Conservation (phyloP, 2,113 vertebrate species). For the Dasyurus viverrinus region DNA sequence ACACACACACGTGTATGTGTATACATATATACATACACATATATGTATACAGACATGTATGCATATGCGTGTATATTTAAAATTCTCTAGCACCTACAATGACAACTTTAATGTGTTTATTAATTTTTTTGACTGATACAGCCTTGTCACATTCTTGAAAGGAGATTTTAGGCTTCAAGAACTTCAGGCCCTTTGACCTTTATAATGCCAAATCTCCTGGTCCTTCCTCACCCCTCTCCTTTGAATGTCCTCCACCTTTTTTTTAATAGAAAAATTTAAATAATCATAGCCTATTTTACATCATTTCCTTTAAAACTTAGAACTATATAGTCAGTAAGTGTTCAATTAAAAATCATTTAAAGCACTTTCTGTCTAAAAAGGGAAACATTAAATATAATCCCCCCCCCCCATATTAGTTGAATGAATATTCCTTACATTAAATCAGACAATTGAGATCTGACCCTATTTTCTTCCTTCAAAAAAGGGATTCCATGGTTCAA, state of each 20-base stretch:
- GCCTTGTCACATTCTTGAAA: background rate
- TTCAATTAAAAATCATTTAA: slow-evolving; percentile 1
- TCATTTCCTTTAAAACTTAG: background rate
- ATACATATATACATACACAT: no score
- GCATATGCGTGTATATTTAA: background rate
- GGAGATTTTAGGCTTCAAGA: background rate
- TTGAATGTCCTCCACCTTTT: background rate
- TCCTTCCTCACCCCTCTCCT: background rate
- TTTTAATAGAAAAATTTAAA: background rate
- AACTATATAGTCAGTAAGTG: slow-evolving; percentile 4
- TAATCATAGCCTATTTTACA: background rate
- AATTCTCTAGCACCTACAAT: background rate
- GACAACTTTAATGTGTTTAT: background rate
- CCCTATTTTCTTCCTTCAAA: slow-evolving; percentile 51
- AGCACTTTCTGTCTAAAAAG: background rate
- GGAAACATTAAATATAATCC: background rate
- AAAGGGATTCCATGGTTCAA: slow-evolving; percentile 45
- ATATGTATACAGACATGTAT: background rate
- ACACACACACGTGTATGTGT: no score
- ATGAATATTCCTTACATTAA: slow-evolving; percentile 45
- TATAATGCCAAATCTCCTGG: background rate
- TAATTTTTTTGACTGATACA: background rate
- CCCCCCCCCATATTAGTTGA: background rate
- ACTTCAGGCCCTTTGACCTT: background rate
- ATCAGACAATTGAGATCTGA: slow-evolving; percentile 32